These are phyloP conservation scores for Chelon labrosus DNA, from an alignment of 2,797 vertebrate species.

Conservation along the genomic window DNA sequence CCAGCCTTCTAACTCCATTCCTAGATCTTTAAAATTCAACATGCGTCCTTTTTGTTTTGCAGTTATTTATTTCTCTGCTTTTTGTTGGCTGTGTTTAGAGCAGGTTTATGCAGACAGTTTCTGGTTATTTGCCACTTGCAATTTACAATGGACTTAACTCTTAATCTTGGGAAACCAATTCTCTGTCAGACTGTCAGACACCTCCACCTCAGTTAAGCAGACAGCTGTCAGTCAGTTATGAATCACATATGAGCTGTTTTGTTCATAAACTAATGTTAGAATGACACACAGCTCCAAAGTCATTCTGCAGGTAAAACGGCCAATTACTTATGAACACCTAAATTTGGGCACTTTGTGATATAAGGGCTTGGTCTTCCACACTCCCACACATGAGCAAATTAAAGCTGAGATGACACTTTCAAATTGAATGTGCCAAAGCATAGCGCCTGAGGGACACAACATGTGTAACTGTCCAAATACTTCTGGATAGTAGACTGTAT, in stretches of 20 bases:
- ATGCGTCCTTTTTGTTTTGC: conserved; percentile 8
- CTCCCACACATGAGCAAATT: neutral
- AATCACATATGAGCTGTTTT: no score
- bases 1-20: conserved; percentile 1
- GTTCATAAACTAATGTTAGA: no score
- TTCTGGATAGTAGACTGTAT: neutral
- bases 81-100: neutral
- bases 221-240: no score
- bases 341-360: neutral
- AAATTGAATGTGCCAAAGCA: neutral
- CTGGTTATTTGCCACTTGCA: neutral
- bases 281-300: no score
- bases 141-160: neutral
- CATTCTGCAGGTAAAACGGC: neutral
- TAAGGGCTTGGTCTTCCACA: no score
- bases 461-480: neutral
- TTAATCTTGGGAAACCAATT: neutral
- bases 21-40: neutral
- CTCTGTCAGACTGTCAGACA: neutral
- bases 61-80: neutral
- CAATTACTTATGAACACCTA: neutral
- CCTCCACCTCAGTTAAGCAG: neutral
- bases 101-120: neutral
- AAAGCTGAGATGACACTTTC: conserved; percentile 10
- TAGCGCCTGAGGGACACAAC: neutral